These are phyloP conservation scores for Chamaetylas fuelleborni DNA, from an alignment of 2,113 vertebrate species.

Conservation along the genomic window DNA sequence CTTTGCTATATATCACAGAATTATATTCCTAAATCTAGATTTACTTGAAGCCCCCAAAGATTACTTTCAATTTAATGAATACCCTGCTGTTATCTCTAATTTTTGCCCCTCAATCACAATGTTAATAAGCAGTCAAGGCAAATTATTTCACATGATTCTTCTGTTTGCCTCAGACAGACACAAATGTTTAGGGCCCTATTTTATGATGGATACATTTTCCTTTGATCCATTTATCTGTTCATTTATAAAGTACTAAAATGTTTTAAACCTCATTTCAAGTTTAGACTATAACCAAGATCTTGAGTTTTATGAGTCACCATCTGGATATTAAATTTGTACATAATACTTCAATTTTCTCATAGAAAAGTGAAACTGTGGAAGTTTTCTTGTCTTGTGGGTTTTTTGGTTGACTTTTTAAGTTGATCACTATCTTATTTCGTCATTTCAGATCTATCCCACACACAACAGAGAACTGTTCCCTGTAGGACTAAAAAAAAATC, in stretches of 20 bases:
- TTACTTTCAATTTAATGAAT: not conserved
- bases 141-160: not conserved
- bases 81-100: not conserved
- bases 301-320: not conserved
- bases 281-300: not conserved
- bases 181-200: not conserved
- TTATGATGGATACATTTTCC: not conserved
- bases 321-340: not conserved
- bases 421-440: not conserved
- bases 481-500: not conserved
- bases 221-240: not conserved
- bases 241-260: not conserved
- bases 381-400: not conserved
- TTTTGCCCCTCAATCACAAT: not conserved
- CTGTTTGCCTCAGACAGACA: not conserved
- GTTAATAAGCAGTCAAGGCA: not conserved
- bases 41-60: not conserved
- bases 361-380: not conserved
- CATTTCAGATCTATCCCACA: not conserved
- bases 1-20: not conserved
- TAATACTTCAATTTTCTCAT: not conserved
- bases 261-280: not conserved
- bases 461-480: not conserved
- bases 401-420: not conserved
- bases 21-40: not conserved